Conservation (phyloP, 2,888 invertebrate genomes). For the Globia sparganii region DNA sequence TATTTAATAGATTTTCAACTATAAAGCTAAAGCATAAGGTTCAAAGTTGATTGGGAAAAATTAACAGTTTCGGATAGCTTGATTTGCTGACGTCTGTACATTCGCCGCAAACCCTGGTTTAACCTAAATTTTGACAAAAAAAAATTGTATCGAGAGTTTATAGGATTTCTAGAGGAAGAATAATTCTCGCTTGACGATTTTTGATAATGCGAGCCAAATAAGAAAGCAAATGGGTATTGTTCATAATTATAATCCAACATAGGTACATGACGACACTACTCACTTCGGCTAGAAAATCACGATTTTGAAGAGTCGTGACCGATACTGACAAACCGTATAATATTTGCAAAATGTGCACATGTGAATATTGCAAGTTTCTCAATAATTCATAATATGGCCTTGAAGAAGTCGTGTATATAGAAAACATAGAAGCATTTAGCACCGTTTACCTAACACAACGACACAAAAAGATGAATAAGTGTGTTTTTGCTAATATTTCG, state of each 20-base stretch:
- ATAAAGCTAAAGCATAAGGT: too few species aligned
- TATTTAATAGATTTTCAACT: too few species aligned
- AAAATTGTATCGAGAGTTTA: not conserved
- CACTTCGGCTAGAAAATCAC: constrained; percentile 18
- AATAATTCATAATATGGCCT: constrained; percentile 31
- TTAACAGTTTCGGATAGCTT: too few species aligned
- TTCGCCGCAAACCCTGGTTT: not conserved
- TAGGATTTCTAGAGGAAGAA: not conserved
- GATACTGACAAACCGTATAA: constrained; percentile 22
- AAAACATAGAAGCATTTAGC: constrained; percentile 17
- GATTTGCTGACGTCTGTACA: not conserved
- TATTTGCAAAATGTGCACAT: constrained; percentile 36
- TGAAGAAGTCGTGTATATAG: constrained; percentile 20
- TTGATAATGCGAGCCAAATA: not conserved
- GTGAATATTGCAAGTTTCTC: constrained; percentile 25
- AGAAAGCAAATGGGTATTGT: not conserved
- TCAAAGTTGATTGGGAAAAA: too few species aligned
- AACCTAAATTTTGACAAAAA: not conserved
- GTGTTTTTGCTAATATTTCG: not conserved
- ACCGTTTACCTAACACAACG: not conserved
- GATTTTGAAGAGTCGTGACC: constrained; percentile 44
- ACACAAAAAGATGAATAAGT: not conserved
- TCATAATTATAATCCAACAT: not conserved
- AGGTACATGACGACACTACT: not conserved
- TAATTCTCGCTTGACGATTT: too few species aligned